phyloP scores from a whole-genome alignment of 2,113 vertebrate species.

The Cyanocitta stelleri region DNA sequence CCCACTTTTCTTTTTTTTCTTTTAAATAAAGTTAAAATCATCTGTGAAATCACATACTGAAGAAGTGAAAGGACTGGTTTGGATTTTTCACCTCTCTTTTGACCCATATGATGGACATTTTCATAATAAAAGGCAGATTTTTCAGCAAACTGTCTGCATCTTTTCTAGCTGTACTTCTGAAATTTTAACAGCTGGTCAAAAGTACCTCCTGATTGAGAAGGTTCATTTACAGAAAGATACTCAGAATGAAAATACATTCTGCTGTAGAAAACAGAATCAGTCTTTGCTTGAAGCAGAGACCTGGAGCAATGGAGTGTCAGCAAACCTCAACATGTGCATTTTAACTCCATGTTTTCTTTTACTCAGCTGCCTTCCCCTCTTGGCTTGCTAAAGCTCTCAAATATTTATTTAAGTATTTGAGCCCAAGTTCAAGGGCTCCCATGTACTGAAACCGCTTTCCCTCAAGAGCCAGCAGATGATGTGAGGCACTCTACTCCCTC shows the following conservation, averaged over 20 bases:
- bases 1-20: neutral
- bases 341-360: neutral
- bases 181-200: neutral
- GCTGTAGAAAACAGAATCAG: neutral
- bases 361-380: neutral
- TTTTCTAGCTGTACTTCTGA: neutral
- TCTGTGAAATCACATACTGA: neutral
- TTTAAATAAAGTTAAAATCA: neutral
- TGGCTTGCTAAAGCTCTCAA: neutral
- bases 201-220: neutral
- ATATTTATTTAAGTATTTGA: neutral
- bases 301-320: neutral
- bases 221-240: neutral
- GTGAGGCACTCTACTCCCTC: neutral
- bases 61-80: neutral
- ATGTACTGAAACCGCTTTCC: neutral
- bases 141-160: neutral
- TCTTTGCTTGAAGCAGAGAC: neutral
- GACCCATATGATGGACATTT: neutral
- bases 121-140: neutral
- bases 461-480: neutral
- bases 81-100: neutral
- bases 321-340: neutral
- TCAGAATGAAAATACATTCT: neutral
- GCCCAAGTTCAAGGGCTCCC: neutral